phyloP scores from a whole-genome alignment of 2,888 invertebrate species.

The Lasius platythorax region DNA sequence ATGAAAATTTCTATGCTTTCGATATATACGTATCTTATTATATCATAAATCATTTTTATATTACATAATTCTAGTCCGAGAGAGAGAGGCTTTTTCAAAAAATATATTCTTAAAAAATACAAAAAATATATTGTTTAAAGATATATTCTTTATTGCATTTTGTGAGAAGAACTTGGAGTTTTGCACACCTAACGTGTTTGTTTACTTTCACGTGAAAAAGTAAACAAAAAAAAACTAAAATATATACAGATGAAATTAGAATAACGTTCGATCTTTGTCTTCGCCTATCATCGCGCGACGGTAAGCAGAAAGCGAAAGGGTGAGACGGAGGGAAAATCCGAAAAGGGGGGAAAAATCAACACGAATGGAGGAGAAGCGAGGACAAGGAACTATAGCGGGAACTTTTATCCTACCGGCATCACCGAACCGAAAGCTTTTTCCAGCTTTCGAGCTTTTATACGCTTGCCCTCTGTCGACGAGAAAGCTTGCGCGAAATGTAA shows the following conservation, averaged over 20 bases:
- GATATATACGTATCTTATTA: background rate
- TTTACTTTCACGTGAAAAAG: constrained; percentile 12
- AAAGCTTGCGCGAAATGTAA: constrained; percentile 72
- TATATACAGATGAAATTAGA: constrained; percentile 64
- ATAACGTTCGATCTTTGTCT: constrained; percentile 79
- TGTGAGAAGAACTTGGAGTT: background rate
- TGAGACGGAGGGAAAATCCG: constrained; percentile 40
- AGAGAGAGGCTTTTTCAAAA: background rate
- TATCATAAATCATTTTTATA: constrained; percentile 2
- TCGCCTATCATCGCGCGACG: constrained; percentile 72
- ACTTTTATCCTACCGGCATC: constrained; percentile 80
- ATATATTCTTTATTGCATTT: background rate
- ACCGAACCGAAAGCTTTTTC: constrained; percentile 79
- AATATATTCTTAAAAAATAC: background rate
- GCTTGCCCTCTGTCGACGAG: constrained; percentile 71
- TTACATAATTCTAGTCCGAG: background rate
- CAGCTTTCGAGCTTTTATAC: constrained; percentile 79
- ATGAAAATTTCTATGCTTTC: background rate
- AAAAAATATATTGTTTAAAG: background rate
- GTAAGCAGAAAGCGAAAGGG: constrained; percentile 40
- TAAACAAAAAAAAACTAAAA: constrained; percentile 63
- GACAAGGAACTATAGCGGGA: constrained; percentile 77
- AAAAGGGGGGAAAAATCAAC: constrained; percentile 52
- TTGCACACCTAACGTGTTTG: background rate
- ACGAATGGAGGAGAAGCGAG: constrained; percentile 56